These are phyloP conservation scores for Acanthosepion esculentum DNA, from an alignment of 2,888 invertebrate genomes.

Conservation along the genomic window DNA sequence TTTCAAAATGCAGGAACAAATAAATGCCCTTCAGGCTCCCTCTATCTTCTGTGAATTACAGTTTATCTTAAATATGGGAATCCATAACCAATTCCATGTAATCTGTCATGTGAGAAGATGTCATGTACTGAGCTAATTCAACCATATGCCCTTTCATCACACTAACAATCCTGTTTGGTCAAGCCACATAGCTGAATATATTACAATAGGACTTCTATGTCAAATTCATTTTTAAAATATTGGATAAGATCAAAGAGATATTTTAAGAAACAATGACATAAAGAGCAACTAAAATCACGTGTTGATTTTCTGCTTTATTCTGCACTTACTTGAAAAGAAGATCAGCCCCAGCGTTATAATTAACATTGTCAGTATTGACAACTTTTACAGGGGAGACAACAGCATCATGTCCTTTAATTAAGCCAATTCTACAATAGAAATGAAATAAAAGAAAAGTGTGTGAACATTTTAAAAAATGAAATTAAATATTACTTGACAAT, in stretches of 20 bases:
- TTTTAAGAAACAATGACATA: neutral
- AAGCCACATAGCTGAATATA: no score
- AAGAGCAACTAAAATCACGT: neutral
- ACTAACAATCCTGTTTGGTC: no score
- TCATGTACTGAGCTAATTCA: no score
- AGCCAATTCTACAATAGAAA: neutral
- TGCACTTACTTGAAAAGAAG: constrained; percentile 61
- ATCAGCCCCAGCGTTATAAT: constrained; percentile 67
- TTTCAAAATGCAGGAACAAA: no score
- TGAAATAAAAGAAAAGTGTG: neutral
- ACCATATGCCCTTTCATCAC: no score
- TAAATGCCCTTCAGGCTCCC: no score
- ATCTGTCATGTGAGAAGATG: no score
- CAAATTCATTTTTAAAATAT: no score
- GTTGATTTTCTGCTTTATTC: neutral
- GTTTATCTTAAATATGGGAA: no score
- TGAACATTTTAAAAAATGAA: neutral
- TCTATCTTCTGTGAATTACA: no score
- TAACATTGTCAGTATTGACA: constrained; percentile 53
- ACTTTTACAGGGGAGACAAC: neutral
- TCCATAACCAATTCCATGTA: no score
- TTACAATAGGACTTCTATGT: no score
- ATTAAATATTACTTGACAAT: neutral
- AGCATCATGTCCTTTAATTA: constrained; percentile 41
- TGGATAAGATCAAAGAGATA: neutral